Percentiles rank a stretch among this genome's conserved stretches.
Conservation (phyloP, 2,797 vertebrate genomes). For the Cheirogaleus major region DNA sequence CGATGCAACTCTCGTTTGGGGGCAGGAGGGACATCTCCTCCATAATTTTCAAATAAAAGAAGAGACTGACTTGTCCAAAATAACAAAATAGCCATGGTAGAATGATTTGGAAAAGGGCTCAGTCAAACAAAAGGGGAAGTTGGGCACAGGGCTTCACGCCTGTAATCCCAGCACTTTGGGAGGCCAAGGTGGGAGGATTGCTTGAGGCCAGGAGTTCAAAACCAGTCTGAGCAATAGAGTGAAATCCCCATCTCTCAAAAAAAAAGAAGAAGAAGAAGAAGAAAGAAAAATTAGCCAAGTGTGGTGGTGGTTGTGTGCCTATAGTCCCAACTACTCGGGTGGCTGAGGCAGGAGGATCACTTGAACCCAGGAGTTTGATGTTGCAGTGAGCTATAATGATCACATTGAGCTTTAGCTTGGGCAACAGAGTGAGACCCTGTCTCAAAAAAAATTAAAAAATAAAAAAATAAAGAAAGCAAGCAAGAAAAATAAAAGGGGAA, state of each 20-base stretch:
- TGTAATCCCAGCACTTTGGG: not conserved
- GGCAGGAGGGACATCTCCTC: not conserved
- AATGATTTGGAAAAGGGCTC: not conserved
- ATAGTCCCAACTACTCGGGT: not conserved
- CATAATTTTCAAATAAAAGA: slow-evolving; percentile 48
- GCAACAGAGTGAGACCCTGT: not conserved
- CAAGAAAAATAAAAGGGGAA: not conserved
- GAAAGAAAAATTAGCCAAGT: not conserved
- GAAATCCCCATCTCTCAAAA: not conserved
- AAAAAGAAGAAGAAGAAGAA: not conserved
- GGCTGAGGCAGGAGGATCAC: not conserved
- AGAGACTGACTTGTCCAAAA: not conserved
- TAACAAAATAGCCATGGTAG: not conserved
- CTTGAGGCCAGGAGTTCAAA: not conserved
- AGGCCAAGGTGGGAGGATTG: not conserved
- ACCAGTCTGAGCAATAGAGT: not conserved
- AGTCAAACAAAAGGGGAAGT: not conserved
- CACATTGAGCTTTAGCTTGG: not conserved
- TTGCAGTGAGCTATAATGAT: not conserved
- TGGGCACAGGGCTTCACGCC: not conserved
- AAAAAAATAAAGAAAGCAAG: not conserved
- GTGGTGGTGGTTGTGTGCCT: not conserved
- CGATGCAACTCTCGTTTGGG: not conserved
- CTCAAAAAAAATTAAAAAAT: not conserved
- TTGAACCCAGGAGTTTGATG: not conserved